Conservation (phyloP, 2,888 invertebrate species). For the Aleiodes testaceus region DNA sequence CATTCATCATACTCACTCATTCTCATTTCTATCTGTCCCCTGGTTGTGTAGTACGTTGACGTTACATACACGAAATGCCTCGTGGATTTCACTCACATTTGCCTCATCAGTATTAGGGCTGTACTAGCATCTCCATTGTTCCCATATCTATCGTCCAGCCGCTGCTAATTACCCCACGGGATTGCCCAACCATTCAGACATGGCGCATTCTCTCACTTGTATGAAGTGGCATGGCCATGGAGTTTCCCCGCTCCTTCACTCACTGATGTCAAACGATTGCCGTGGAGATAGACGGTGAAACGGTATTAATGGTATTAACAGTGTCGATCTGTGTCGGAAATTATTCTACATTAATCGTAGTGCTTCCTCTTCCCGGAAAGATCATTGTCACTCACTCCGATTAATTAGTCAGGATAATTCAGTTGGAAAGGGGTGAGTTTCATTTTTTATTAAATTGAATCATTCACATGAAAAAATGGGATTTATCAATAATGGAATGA, state of each 20-base stretch:
- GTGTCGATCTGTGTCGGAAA: constrained; percentile 8
- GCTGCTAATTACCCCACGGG: constrained; percentile 66
- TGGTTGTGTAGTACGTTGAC: constrained; percentile 12
- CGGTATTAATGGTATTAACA: constrained; percentile 19
- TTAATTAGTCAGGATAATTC: not conserved
- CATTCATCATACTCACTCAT: constrained; percentile 73
- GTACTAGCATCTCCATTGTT: constrained; percentile 54
- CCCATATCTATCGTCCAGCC: constrained; percentile 57
- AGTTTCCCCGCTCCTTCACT: not conserved
- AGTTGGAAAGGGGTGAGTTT: too few species aligned
- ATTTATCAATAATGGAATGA: too few species aligned
- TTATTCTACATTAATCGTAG: constrained; percentile 25
- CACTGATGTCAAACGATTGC: constrained; percentile 12
- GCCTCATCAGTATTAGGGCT: constrained; percentile 52
- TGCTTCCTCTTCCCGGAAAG: not conserved
- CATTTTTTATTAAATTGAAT: too few species aligned
- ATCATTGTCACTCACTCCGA: constrained; percentile 15
- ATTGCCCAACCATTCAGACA: too few species aligned
- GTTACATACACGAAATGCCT: constrained; percentile 30
- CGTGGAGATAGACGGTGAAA: not conserved
- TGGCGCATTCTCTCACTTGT: not conserved
- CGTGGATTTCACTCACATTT: constrained; percentile 41
- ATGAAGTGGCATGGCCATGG: not conserved
- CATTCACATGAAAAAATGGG: too few species aligned
- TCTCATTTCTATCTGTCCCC: constrained; percentile 54